Evolutionary conservation across 2,113 vertebrate genomes (phyloP).

Genomic region (Sigmodon hispidus): DNA sequence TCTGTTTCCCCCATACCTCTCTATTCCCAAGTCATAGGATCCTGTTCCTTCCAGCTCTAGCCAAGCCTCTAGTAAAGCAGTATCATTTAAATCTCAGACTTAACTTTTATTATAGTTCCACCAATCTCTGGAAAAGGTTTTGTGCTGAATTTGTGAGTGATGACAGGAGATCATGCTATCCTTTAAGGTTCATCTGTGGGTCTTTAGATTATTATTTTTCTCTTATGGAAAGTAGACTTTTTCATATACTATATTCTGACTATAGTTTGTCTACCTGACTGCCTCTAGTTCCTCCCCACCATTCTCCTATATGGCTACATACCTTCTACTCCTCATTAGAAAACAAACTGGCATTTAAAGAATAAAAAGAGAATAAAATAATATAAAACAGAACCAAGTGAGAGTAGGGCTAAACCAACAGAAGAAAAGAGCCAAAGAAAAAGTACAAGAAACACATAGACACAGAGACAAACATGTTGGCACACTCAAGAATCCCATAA

Average conservation of each 20-base stretch:
- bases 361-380: background rate
- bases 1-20: background rate
- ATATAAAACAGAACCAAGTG: background rate
- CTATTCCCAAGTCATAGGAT: too few species aligned
- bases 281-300: background rate
- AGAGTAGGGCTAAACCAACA: background rate
- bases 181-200: background rate
- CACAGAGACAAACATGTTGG: too few species aligned
- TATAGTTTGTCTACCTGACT: background rate
- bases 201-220: background rate
- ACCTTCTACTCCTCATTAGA: background rate
- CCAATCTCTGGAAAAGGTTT: background rate
- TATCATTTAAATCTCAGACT: background rate
- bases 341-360: background rate
- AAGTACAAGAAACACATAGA: background rate
- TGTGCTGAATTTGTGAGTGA: background rate
- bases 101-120: background rate
- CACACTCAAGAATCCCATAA: background rate
- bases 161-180: background rate
- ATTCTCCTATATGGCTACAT: background rate
- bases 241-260: background rate
- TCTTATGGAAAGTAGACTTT: background rate
- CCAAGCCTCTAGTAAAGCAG: too few species aligned
- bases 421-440: background rate
- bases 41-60: background rate